phyloP scores from a whole-genome alignment of 1,140 invertebrate genomes.

The Tetragonula clypearis region DNA sequence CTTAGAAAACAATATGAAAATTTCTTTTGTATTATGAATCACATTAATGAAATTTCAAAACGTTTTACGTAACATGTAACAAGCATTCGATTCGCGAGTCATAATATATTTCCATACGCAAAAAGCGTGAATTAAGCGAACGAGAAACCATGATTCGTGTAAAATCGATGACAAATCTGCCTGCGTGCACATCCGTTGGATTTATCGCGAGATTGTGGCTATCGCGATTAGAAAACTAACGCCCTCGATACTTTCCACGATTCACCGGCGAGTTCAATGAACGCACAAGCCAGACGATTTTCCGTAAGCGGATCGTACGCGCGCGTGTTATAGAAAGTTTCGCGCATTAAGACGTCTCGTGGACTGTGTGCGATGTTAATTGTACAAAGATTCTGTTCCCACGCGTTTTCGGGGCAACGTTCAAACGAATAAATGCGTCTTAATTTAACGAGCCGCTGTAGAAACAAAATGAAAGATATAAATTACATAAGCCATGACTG shows the following conservation, averaged over 20 bases:
- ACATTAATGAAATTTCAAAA: not conserved
- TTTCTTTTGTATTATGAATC: too few relatives aligned
- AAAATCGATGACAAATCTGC: constrained; percentile 22
- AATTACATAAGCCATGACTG: not conserved
- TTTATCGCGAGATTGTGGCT: constrained; percentile 21
- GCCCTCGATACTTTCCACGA: constrained; percentile 45
- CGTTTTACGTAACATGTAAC: not conserved
- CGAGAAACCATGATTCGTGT: not conserved
- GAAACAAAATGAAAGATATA: not conserved
- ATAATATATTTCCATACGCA: not conserved
- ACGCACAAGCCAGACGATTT: constrained; percentile 22
- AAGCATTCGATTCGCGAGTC: not conserved
- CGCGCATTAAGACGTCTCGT: not conserved
- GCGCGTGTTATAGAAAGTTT: not conserved
- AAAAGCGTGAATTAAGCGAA: not conserved
- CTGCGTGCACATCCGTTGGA: constrained; percentile 2
- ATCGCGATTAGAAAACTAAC: constrained; percentile 40
- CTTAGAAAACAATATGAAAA: too few relatives aligned
- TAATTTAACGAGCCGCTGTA: too few relatives aligned
- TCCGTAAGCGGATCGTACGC: constrained; percentile 2
- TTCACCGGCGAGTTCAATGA: constrained; percentile 37
- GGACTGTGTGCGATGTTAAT: not conserved
- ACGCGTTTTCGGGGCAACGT: not conserved
- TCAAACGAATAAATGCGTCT: not conserved
- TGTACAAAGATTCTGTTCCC: not conserved